Percentiles rank a stretch among this genome's conserved stretches.
phyloP scores from a whole-genome alignment of 1,140 invertebrate species.

The Drosophila sturtevanti region DNA sequence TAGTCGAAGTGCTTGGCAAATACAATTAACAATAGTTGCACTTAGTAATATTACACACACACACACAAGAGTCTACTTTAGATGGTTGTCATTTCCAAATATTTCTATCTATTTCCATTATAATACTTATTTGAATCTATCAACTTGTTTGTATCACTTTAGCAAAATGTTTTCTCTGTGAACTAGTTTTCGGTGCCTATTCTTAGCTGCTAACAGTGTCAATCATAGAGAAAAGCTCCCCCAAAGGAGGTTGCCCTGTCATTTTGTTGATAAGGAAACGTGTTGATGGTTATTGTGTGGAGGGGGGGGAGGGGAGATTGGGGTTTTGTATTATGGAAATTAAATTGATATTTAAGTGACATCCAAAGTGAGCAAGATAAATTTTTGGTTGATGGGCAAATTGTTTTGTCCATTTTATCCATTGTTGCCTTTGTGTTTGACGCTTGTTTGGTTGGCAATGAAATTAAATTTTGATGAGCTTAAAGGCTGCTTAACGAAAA shows the following conservation, averaged over 20 bases:
- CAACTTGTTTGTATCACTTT: constrained; percentile 50
- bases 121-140: constrained; percentile 50
- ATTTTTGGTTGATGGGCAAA: constrained; percentile 63
- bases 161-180: constrained; percentile 36
- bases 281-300: constrained; percentile 4
- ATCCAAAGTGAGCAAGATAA: constrained; percentile 61
- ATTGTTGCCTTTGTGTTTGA: constrained; percentile 34
- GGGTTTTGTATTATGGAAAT: constrained; percentile 71
- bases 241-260: constrained; percentile 40
- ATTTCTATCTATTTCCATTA: constrained; percentile 45
- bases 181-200: constrained; percentile 45
- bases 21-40: constrained; percentile 73
- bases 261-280: constrained; percentile 51
- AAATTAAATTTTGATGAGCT: constrained; percentile 75
- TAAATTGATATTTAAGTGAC: constrained; percentile 81
- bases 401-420: constrained; percentile 59
- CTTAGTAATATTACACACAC: constrained; percentile 29
- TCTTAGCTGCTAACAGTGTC: constrained; percentile 50
- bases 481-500: constrained; percentile 55
- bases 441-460: constrained; percentile 11
- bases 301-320: constrained; percentile 24
- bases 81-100: constrained; percentile 31
- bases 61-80: constrained; percentile 5
- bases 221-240: constrained; percentile 64
- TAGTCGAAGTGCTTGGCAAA: constrained; percentile 62